Percentiles rank a stretch among this genome's conserved stretches.
Evolutionary conservation across 2,888 invertebrate genomes (phyloP).

Genomic region (Phanerotoma sp.): DNA sequence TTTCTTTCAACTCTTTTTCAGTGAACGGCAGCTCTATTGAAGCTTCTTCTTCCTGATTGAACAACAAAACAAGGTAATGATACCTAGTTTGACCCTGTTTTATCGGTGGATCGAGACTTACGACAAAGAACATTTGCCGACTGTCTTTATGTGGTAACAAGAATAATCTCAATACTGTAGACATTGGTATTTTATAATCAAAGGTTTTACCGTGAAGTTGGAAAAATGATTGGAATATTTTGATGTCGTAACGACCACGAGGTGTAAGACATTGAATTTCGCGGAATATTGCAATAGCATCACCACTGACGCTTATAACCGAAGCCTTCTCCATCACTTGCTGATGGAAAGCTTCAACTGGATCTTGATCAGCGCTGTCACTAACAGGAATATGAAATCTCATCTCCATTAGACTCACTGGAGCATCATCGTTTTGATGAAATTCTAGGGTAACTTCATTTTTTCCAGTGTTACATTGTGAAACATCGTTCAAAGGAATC

Average conservation of each 20-base stretch:
- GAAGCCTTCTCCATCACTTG: slow-evolving; percentile 88
- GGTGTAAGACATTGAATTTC: slow-evolving; percentile 98
- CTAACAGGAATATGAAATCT: slow-evolving; percentile 95
- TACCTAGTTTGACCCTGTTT: slow-evolving; percentile 99
- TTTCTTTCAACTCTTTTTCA: slow-evolving; percentile 90
- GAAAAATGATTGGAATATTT: slow-evolving; percentile 88
- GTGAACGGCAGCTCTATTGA: slow-evolving; percentile 87
- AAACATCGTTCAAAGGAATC: slow-evolving; percentile 93
- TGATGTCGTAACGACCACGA: slow-evolving; percentile 96
- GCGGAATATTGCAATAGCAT: slow-evolving; percentile 94
- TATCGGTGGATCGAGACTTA: slow-evolving; percentile 95
- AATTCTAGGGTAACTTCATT: slow-evolving; percentile 99
- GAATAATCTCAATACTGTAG: slow-evolving; percentile 91
- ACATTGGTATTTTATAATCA: slow-evolving; percentile 99
- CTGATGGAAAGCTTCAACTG: slow-evolving; percentile 95
- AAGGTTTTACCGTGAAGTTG: slow-evolving; percentile 98
- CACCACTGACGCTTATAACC: slow-evolving; percentile 96
- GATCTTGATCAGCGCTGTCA: slow-evolving; percentile 85
- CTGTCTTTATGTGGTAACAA: slow-evolving; percentile 95
- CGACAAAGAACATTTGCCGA: slow-evolving; percentile 98
- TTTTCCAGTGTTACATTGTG: slow-evolving; percentile 93
- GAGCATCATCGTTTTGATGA: slow-evolving; percentile 98
- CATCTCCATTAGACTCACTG: slow-evolving; percentile 96
- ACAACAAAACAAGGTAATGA: slow-evolving; percentile 91
- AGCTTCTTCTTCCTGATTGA: slow-evolving; percentile 93